Evolutionary conservation across 1,140 invertebrate genomes (phyloP).

Genomic region (Vollenhovia emeryi): DNA sequence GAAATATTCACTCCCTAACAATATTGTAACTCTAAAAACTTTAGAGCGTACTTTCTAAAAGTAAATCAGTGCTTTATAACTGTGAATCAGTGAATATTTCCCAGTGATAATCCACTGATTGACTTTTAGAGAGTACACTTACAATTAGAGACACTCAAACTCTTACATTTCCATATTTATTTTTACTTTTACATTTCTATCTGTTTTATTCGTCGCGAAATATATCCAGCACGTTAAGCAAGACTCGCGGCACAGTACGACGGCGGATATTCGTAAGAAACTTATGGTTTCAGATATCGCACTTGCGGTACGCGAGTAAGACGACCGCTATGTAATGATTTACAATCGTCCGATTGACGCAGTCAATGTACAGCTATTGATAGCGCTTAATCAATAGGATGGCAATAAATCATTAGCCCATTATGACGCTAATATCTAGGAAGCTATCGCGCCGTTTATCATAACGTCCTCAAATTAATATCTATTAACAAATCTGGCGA

Average conservation of each 20-base stretch:
- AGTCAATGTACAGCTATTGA: conserved; percentile 2
- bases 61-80: no score
- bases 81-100: no score
- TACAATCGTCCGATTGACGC: conserved; percentile 19
- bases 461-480: conserved; percentile 27
- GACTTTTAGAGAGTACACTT: no score
- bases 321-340: conserved; percentile 56
- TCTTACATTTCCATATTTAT: neutral
- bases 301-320: conserved; percentile 1
- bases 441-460: conserved; percentile 28
- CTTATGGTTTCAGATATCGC: conserved; percentile 17
- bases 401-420: conserved; percentile 62
- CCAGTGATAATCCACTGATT: no score
- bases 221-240: neutral
- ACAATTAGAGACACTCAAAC: no score
- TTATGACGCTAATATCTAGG: conserved; percentile 48
- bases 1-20: no score
- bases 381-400: conserved; percentile 17
- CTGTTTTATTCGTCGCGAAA: neutral
- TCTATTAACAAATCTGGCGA: conserved; percentile 35
- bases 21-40: no score
- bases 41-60: no score
- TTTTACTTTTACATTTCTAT: neutral
- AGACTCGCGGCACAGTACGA: neutral
- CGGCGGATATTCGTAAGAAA: neutral